A percentile compares a stretch with the other conserved stretches of the same genome.
Conservation (phyloP, 2,888 invertebrate species). For the Brachyptera putata region DNA sequence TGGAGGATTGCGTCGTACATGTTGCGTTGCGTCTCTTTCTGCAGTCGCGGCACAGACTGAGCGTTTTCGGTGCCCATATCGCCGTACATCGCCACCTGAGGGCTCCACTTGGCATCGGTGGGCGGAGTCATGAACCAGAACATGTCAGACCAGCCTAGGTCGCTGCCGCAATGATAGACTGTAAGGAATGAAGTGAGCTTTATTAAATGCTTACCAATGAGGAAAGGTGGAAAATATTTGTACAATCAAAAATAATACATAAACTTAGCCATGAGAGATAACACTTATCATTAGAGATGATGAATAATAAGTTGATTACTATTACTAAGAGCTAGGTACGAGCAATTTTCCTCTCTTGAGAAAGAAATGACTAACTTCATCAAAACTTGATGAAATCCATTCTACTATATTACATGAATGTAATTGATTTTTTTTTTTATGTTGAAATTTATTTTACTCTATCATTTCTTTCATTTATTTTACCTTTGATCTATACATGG, state of each 20-base stretch:
- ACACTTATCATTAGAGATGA: background rate
- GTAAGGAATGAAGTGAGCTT: too few relatives aligned
- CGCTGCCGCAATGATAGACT: constrained; percentile 80
- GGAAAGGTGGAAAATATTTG: background rate
- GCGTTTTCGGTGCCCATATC: constrained; percentile 94
- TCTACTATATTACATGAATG: too few relatives aligned
- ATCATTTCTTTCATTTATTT: too few relatives aligned
- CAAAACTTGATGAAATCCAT: too few relatives aligned
- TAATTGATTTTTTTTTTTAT: too few relatives aligned
- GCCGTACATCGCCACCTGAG: constrained; percentile 81
- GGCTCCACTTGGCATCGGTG: constrained; percentile 64
- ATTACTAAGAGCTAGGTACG: too few relatives aligned
- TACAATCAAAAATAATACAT: background rate
- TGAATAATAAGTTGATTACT: too few relatives aligned
- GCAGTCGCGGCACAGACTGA: constrained; percentile 76
- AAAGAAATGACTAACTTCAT: too few relatives aligned
- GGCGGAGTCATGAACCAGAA: constrained; percentile 75
- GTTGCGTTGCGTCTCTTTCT: constrained; percentile 74
- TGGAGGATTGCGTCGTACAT: constrained; percentile 84
- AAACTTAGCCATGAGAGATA: background rate
- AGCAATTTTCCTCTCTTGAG: too few relatives aligned
- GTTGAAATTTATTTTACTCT: too few relatives aligned
- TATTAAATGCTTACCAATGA: background rate
- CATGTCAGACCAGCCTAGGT: constrained; percentile 73
- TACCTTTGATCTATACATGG: too few relatives aligned